These are phyloP conservation scores for Barbus barbus DNA, from an alignment of 2,113 vertebrate genomes.

Conservation along the genomic window DNA sequence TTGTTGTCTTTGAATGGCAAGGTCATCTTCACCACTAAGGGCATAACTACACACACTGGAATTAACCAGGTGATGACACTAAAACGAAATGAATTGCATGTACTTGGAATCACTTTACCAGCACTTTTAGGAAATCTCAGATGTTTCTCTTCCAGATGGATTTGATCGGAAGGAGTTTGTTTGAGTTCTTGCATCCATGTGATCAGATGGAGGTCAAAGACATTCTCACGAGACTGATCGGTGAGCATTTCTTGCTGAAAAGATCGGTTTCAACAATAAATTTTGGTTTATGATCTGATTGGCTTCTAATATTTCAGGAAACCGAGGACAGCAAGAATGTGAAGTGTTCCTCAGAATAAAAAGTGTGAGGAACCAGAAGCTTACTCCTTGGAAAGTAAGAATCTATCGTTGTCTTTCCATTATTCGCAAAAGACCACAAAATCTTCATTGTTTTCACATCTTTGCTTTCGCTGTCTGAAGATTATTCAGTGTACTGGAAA, in stretches of 20 bases:
- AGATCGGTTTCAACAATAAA: no score
- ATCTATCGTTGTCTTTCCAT: constrained; percentile 1
- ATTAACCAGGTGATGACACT: constrained; percentile 59
- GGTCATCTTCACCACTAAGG: constrained; percentile 60
- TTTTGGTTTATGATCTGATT: not conserved
- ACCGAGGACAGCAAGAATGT: constrained; percentile 44
- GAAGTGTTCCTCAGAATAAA: constrained; percentile 59
- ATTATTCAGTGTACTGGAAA: constrained; percentile 61
- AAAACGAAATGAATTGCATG: not conserved
- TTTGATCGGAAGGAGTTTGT: constrained; percentile 60
- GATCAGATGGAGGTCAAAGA: constrained; percentile 62
- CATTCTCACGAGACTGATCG: constrained; percentile 52
- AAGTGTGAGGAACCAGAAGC: constrained; percentile 50
- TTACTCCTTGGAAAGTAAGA: constrained; percentile 60
- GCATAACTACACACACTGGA: constrained; percentile 54
- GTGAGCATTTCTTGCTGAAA: constrained; percentile 37
- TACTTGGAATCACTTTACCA: not conserved
- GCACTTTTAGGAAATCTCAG: not conserved
- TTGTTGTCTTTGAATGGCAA: constrained; percentile 58
- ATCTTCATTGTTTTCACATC: not conserved
- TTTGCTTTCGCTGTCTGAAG: constrained; percentile 36
- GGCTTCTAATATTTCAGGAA: constrained; percentile 41
- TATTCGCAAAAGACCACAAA: not conserved
- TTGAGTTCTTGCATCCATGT: constrained; percentile 62
- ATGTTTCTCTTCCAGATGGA: constrained; percentile 52